These are phyloP conservation scores for Apaloderma vittatum DNA, from an alignment of 2,113 vertebrate species.

Conservation along the genomic window DNA sequence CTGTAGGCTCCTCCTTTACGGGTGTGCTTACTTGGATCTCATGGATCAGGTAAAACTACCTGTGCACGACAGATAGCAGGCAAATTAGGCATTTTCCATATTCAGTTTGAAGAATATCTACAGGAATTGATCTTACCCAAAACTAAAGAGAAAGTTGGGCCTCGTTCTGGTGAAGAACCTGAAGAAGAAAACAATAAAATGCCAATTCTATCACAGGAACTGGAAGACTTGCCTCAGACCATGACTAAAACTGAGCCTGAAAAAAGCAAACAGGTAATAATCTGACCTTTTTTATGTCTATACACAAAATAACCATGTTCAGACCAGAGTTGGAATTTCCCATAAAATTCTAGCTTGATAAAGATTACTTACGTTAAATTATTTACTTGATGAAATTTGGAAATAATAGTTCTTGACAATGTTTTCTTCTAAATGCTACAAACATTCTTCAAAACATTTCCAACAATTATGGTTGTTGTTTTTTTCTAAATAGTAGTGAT, in stretches of 20 bases:
- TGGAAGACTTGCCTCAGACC: slow-evolving; percentile 11
- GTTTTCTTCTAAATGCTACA: not conserved
- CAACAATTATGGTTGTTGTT: not conserved
- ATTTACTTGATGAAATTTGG: not conserved
- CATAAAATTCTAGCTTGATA: not conserved
- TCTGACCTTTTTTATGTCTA: not conserved
- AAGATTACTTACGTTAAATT: not conserved
- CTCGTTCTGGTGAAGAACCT: slow-evolving; percentile 79
- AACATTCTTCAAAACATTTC: not conserved
- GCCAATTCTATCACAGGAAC: slow-evolving; percentile 4
- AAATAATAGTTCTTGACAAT: not conserved
- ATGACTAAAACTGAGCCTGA: slow-evolving; percentile 9
- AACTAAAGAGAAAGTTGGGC: slow-evolving; percentile 80
- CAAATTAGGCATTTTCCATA: slow-evolving; percentile 90
- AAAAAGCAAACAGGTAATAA: slow-evolving; percentile 53
- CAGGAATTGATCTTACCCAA: slow-evolving; percentile 89
- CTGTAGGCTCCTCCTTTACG: slow-evolving; percentile 89
- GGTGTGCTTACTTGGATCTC: slow-evolving; percentile 85
- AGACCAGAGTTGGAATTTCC: not conserved
- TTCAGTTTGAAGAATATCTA: slow-evolving; percentile 91
- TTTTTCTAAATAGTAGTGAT: not conserved
- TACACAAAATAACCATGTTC: not conserved
- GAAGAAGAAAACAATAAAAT: slow-evolving; percentile 77
- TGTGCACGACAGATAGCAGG: slow-evolving; percentile 85
- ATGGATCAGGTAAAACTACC: slow-evolving; percentile 89